Conservation (phyloP, 2,113 vertebrate genomes). For the Rattus norvegicus region GRCr8 NC_086039.1:71455001-71455500, state of each 20-base stretch:
- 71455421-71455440: conserved; percentile 26
- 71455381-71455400: not conserved
- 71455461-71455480: not conserved
- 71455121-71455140: not conserved
- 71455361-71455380: not conserved
- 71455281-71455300: not conserved
- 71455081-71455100: conserved; percentile 52
- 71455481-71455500: not conserved
- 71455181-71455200: not conserved
- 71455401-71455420: conserved; percentile 41
- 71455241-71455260: not conserved
- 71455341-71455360: conserved; percentile 10
- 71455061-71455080: conserved; percentile 62
- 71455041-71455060: conserved; percentile 66
- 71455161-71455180: conserved; percentile 39
- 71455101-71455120: conserved; percentile 4
- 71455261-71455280: not conserved
- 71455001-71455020: conserved; percentile 70
- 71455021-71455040: conserved; percentile 76
- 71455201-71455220: not conserved
- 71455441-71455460: not conserved
- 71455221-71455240: not conserved
- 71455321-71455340: not conserved
- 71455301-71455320: not conserved
- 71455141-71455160: conserved; percentile 6